These are phyloP conservation scores for Hemichromis elongatus DNA, from an alignment of 2,113 vertebrate genomes.

Conservation along the genomic window DNA sequence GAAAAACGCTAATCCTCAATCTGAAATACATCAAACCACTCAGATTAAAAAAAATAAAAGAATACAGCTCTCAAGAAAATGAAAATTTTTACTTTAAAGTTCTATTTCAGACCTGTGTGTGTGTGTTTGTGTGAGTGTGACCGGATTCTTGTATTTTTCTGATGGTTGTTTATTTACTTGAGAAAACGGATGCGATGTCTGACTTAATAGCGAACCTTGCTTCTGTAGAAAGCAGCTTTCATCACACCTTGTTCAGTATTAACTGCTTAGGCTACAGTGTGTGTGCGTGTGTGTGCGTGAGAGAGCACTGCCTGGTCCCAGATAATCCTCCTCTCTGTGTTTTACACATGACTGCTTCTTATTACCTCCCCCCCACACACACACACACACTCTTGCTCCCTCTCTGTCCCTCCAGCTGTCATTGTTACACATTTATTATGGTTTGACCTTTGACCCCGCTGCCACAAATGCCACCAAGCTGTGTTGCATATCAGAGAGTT, in stretches of 20 bases:
- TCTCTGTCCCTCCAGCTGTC: background rate
- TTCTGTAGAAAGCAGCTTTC: constrained; percentile 12
- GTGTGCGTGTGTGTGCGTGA: background rate
- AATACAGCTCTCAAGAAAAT: background rate
- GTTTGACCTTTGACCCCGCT: constrained; percentile 46
- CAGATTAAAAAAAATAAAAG: background rate
- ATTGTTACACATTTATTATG: constrained; percentile 48
- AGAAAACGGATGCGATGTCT: constrained; percentile 27
- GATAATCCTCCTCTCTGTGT: constrained; percentile 49
- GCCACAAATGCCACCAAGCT: background rate
- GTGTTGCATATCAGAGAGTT: constrained; percentile 1
- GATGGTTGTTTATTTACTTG: constrained; percentile 66
- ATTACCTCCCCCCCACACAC: background rate
- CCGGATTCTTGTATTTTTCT: constrained; percentile 43
- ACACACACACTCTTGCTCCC: background rate
- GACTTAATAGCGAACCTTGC: background rate
- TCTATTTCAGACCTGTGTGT: background rate
- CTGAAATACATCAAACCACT: background rate
- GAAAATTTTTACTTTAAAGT: background rate
- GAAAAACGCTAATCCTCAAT: background rate
- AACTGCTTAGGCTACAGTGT: constrained; percentile 30
- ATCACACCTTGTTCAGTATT: constrained; percentile 50
- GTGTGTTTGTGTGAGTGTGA: background rate
- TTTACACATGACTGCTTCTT: constrained; percentile 54
- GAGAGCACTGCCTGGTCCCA: constrained; percentile 29